A percentile compares a stretch with the other conserved stretches of the same genome.
phyloP scores from a whole-genome alignment of 2,888 invertebrate genomes.

The Ptilodon capucinus region DNA sequence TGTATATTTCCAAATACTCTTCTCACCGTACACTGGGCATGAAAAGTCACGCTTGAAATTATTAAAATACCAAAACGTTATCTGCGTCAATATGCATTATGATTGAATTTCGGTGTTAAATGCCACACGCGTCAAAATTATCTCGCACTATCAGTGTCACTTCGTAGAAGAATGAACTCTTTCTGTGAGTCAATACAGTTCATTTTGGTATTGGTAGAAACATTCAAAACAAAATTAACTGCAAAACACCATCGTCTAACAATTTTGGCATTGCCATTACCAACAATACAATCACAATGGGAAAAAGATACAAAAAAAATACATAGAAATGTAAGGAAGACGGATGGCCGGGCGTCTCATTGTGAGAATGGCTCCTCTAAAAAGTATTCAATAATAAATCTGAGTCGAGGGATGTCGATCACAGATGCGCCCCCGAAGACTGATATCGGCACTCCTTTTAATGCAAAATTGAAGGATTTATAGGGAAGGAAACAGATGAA shows the following conservation, averaged over 20 bases:
- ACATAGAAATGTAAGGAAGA: slow-evolving; percentile 55
- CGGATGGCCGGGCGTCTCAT: slow-evolving; percentile 60
- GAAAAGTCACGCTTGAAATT: no score
- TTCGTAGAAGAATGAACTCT: no score
- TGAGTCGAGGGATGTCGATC: slow-evolving; percentile 64
- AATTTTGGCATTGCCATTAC: slow-evolving; percentile 11
- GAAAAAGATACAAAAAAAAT: slow-evolving; percentile 29
- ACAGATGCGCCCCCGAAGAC: slow-evolving; percentile 65
- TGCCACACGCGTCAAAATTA: no score
- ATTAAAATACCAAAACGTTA: no score
- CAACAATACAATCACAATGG: slow-evolving; percentile 28
- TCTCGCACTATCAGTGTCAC: no score
- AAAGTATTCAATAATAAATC: slow-evolving; percentile 79
- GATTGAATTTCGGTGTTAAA: no score
- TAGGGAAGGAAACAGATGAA: slow-evolving; percentile 16
- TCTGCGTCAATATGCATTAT: no score
- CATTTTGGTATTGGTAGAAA: no score
- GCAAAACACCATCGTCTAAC: not conserved
- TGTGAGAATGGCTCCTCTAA: slow-evolving; percentile 44
- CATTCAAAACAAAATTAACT: not conserved
- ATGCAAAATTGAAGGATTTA: slow-evolving; percentile 50
- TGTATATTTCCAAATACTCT: no score
- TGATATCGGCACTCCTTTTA: slow-evolving; percentile 61
- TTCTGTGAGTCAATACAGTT: no score
- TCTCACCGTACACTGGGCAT: no score